Evolutionary conservation across 1,140 invertebrate species (phyloP).

Genomic region (Caenorhabditis briggsae): DNA sequence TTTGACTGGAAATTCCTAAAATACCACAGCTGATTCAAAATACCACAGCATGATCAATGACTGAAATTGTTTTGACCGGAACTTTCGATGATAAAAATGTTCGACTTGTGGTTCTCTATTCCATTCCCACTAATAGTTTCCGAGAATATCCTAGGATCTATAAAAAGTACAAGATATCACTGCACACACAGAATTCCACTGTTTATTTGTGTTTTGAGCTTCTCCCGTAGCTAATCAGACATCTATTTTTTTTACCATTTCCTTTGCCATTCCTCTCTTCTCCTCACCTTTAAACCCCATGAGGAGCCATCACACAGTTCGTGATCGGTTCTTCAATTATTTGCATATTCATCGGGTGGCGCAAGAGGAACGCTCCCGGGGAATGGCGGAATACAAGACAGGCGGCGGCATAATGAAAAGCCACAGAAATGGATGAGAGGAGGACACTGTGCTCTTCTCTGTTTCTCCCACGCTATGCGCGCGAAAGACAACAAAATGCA

Average conservation of each 20-base stretch:
- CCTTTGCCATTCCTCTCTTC: background rate
- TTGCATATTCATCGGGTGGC: conserved; percentile 53
- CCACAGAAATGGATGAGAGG: background rate
- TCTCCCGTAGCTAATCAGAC: background rate
- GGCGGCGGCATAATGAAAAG: conserved; percentile 55
- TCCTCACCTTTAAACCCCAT: conserved; percentile 1
- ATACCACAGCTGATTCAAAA: too few relatives aligned
- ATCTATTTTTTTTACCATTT: background rate
- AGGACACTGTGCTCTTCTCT: conserved; percentile 7
- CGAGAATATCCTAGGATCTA: background rate
- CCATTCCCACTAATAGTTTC: too few relatives aligned
- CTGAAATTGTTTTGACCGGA: too few relatives aligned
- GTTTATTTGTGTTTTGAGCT: conserved; percentile 26
- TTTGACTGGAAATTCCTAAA: too few relatives aligned
- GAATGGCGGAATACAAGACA: background rate
- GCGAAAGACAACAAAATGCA: conserved; percentile 53
- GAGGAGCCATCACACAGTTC: conserved; percentile 41
- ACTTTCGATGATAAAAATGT: too few relatives aligned
- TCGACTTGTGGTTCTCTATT: too few relatives aligned
- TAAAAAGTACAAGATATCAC: background rate
- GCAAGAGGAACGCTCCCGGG: background rate
- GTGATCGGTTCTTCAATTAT: conserved; percentile 52
- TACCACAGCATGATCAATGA: too few relatives aligned
- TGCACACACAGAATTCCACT: background rate
- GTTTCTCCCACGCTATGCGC: conserved; percentile 13